A percentile compares a stretch with the other conserved stretches of the same genome.
Conservation (phyloP, 2,113 vertebrate species). For the Fukomys damarensis region DNA sequence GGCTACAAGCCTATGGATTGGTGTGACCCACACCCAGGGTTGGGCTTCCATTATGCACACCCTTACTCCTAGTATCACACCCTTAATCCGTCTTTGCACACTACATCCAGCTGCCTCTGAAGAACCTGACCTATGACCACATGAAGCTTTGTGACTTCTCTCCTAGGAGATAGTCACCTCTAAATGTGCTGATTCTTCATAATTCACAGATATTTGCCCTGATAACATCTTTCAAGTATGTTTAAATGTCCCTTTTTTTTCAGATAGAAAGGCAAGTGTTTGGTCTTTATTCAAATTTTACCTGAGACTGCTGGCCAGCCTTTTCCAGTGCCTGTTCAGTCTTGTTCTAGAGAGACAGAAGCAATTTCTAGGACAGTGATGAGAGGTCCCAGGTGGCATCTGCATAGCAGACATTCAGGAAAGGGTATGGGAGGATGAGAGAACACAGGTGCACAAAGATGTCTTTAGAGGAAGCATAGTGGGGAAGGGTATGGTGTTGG, state of each 20-base stretch:
- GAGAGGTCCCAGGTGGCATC: accelerated
- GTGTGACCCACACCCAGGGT: neutral
- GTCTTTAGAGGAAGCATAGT: neutral
- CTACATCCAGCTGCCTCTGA: neutral
- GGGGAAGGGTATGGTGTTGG: neutral
- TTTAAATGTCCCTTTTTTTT: neutral
- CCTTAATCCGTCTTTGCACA: neutral
- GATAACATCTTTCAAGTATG: neutral
- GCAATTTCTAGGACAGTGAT: neutral
- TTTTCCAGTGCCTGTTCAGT: neutral
- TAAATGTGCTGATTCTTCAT: neutral
- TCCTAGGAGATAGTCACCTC: neutral
- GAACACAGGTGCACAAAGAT: too few relatives aligned
- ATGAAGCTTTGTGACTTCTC: neutral
- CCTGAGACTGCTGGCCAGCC: neutral
- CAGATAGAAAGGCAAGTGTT: neutral
- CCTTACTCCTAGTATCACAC: neutral
- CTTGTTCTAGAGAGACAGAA: neutral
- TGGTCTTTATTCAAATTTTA: neutral
- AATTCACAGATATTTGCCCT: neutral
- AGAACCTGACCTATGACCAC: neutral
- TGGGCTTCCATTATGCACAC: too few relatives aligned
- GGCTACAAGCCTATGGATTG: neutral
- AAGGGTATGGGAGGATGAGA: neutral
- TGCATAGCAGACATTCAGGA: neutral